A percentile compares a stretch with the other conserved stretches of the same genome.
These are phyloP conservation scores for Rhegmatorhina hoffmannsi DNA, from an alignment of 2,113 vertebrate species.

Conservation along the genomic window DNA sequence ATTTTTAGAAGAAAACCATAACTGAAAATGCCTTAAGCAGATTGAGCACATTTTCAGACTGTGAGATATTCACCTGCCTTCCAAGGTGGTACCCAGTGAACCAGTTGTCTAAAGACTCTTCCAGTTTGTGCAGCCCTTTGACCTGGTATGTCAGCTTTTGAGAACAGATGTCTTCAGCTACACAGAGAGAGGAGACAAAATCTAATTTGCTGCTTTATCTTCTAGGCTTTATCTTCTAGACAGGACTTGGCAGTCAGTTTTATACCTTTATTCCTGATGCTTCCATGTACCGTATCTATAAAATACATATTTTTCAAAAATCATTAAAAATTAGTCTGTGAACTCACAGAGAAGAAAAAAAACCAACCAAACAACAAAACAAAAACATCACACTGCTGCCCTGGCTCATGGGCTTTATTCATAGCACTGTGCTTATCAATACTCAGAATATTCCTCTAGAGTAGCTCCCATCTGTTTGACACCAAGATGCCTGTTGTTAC, in stretches of 20 bases:
- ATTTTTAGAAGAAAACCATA: neutral
- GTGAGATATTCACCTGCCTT: neutral
- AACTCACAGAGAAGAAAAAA: neutral
- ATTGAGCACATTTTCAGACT: neutral
- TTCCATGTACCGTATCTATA: neutral
- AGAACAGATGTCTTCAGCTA: neutral
- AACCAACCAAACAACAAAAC: neutral
- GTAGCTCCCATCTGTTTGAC: neutral
- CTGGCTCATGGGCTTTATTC: neutral
- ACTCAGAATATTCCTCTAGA: neutral
- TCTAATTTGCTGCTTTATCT: neutral
- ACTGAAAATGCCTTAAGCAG: neutral
- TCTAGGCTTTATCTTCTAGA: neutral
- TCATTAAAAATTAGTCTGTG: neutral
- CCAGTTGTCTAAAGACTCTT: neutral
- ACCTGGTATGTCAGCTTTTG: neutral
- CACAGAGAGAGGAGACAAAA: neutral
- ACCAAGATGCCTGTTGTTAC: neutral
- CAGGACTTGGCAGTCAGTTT: neutral
- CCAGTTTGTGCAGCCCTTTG: neutral
- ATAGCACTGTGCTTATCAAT: neutral
- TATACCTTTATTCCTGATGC: neutral
- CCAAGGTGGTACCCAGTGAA: neutral
- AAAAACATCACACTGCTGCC: neutral
- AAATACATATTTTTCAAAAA: neutral